Evolutionary conservation across 2,113 vertebrate species (phyloP).

Genomic region (Gyps fulvus): DNA sequence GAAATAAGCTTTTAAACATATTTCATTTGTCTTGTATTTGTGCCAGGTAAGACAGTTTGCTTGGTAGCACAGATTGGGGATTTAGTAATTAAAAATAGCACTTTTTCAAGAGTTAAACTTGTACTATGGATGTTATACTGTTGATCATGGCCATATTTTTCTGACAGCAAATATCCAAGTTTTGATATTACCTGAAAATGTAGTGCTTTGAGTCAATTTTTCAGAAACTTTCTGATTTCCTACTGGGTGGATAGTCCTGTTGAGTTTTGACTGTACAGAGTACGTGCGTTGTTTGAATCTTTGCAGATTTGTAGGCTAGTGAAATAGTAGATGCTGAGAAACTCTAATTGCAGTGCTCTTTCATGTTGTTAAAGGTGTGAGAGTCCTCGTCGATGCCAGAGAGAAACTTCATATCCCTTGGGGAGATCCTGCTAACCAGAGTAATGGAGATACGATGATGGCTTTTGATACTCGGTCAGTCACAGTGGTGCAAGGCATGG

Average conservation of each 20-base stretch:
- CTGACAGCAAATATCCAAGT: background rate
- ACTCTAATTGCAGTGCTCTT: background rate
- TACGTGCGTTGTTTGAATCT: background rate
- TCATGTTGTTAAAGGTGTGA: conserved; percentile 77
- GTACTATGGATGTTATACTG: accelerated
- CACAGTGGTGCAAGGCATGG: conserved; percentile 82
- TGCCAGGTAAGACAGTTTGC: background rate
- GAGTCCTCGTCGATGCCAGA: conserved; percentile 93
- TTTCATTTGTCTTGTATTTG: background rate
- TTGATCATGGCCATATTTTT: accelerated
- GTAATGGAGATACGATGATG: conserved; percentile 87
- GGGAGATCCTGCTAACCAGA: conserved; percentile 87
- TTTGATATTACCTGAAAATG: background rate
- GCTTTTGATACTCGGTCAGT: conserved; percentile 88
- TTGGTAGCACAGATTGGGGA: background rate
- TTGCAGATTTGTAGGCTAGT: background rate
- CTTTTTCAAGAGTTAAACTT: background rate
- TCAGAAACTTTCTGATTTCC: background rate
- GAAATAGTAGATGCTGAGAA: conserved; percentile 34
- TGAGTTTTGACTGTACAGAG: background rate
- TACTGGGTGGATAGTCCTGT: accelerated
- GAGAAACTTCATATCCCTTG: conserved; percentile 98
- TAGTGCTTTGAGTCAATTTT: background rate
- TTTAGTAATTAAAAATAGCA: background rate
- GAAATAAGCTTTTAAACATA: background rate